Conservation (phyloP, 2,113 vertebrate species). For the Triplophysa siluroides region DNA sequence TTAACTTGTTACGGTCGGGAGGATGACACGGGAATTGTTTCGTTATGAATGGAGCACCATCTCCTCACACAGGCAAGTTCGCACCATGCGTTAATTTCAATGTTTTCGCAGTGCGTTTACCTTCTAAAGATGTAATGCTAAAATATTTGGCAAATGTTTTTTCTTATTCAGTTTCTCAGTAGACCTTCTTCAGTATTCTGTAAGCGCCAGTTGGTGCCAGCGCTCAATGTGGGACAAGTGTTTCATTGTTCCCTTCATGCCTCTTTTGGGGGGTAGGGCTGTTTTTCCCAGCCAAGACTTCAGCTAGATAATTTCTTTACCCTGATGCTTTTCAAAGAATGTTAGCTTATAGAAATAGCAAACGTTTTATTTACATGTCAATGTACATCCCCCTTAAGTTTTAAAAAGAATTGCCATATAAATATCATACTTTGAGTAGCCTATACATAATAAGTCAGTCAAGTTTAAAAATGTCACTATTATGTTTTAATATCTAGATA, state of each 20-base stretch:
- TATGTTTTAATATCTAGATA: no score
- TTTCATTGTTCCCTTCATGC: slow-evolving; percentile 36
- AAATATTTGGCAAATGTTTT: background rate
- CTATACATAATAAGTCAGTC: no score
- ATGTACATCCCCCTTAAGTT: no score
- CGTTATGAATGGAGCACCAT: background rate
- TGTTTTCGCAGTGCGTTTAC: background rate
- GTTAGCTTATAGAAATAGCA: no score
- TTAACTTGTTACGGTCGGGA: slow-evolving; percentile 11
- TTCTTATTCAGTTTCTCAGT: background rate
- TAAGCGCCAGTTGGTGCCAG: background rate
- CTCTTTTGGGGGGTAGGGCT: slow-evolving; percentile 10
- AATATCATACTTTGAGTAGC: no score
- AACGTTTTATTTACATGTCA: no score
- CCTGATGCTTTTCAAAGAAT: background rate
- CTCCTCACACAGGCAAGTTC: background rate
- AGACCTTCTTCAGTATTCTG: slow-evolving; percentile 15
- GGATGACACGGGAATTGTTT: background rate
- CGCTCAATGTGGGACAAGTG: slow-evolving; percentile 35
- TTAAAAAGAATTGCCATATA: no score
- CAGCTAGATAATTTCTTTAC: background rate
- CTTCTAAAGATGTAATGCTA: background rate
- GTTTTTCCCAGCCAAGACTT: slow-evolving; percentile 3
- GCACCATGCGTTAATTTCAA: background rate
- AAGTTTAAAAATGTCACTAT: no score